Evolutionary conservation across 1,140 invertebrate genomes (phyloP), one percentile per base, ranked within the genome.

Genomic region (Hylyphantes graminicola): DNA sequence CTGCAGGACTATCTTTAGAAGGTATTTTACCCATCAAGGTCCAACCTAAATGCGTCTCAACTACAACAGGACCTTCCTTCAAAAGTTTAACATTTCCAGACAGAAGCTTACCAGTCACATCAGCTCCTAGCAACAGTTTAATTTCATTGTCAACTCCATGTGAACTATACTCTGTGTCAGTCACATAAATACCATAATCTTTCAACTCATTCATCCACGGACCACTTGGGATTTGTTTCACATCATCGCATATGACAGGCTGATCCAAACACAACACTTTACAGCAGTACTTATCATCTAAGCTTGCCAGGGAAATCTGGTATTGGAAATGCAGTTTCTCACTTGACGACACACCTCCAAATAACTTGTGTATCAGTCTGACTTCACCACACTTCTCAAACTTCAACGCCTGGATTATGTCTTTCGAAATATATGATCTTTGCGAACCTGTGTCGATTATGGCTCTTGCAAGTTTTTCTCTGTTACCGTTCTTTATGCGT

Each of bases 11-110:
- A 11, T 75, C 17, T 7, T 55, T 11, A 7, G 3, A 13, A 68
- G n/a, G n/a, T 68, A 19, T 17, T 59, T 35, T 15, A 17, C 73
- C 51, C 73, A 55, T 75, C 15, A 75, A 11, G 10, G 73, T 2
- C 73, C 54, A 75, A 17, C 73, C 73, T n/a, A 75, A 21, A 48
- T 55, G 19, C 2, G 73, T 75, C 21, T 75, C 73, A 19, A 75
- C 35, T 11, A 53, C 73, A 9, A 35, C 55, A 19, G 50, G 73
- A 11, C 73, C 55, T 3, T 35, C 19, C 9, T 13, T 15, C 11
- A 75, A 57, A 11, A n/a, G 2, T 75, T 35, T 17, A 5, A 57
- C 17, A 55, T 57, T n/a, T 13, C 73, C 54, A 13, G 70, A 50
- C 19, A 73, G 13, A 51, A 73, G 70, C 51, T 73, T 73, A 12